Base-by-base conservation (phyloP, 2,113 vertebrate genomes). In the Caretta caretta region DNA sequence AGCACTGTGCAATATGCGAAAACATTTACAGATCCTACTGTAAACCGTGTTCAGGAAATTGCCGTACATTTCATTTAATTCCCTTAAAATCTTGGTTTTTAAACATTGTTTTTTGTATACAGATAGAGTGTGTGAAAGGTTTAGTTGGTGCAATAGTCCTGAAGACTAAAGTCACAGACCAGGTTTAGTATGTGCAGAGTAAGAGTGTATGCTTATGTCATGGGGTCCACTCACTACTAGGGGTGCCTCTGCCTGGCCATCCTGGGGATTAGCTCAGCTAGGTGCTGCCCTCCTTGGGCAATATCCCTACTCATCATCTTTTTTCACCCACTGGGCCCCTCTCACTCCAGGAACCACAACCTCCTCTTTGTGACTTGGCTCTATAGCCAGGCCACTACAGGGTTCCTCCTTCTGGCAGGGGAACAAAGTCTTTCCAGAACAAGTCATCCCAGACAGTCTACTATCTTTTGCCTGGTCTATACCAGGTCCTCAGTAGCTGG, bases 1-100 rank as follows among this genome's bases (percentile, higher is more conserved):
- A 87, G 53, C 17, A 80, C 29, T 10, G 35, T 0, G 0, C 38
- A 57, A 19, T 20, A 84, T 48, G 51, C 79, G 3, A 38, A 83
- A 56, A 54, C 8, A 48, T 16, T 12, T 42, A 79, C 42, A n/a
- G 31, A 29, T 56, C 31, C 82, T 53, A n/a, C 48, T 83, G 65
- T 2, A 1, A 54, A 78, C 53, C 9, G 17, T 7, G 4, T 10
- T 78, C 86, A 87, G 83, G n/a, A 51, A 91, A 53, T 19, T 27
- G 81, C 48, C 48, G 48, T 56, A 8, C 1, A 46, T 17, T 20
- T 1, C 0, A 14, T 59, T 88, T 90, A 10, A 4, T 80, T 90
- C 89, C 42, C 10, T n/a, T 25, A 54, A 62, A n/a, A 93, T 27
- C 29, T 56, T 38, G 29, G 13, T 35, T 22, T 75, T 69, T 69